Evolutionary conservation across 2,113 vertebrate species (phyloP).

Genomic region (Penelope pileata): DNA sequence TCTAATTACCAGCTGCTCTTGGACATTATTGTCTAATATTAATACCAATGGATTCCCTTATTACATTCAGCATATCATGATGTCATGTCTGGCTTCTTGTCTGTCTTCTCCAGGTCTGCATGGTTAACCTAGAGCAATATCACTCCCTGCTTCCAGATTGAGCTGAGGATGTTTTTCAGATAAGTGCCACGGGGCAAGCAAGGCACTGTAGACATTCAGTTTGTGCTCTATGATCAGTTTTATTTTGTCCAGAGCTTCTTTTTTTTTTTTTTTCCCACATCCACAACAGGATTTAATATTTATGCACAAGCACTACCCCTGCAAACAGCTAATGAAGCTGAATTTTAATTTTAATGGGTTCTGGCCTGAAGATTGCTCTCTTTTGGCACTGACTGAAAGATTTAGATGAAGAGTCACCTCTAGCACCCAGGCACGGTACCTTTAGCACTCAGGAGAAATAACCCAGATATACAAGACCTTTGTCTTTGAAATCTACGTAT

Average conservation of each 20-base stretch:
- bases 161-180: background rate
- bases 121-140: background rate
- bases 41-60: constrained; percentile 16
- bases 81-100: constrained; percentile 39
- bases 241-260: background rate
- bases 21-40: constrained; percentile 49
- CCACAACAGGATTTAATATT: background rate
- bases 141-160: background rate
- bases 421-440: background rate
- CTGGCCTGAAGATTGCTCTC: background rate
- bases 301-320: background rate
- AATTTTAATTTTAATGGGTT: background rate
- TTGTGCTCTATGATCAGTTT: background rate
- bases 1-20: constrained; percentile 21
- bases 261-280: background rate
- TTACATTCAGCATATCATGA: constrained; percentile 41
- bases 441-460: background rate
- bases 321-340: background rate
- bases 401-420: background rate
- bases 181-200: background rate
- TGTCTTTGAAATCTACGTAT: background rate
- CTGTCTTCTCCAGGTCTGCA: background rate
- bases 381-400: background rate
- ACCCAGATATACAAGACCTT: background rate
- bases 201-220: background rate